Evolutionary conservation across 2,888 invertebrate genomes (phyloP).

Genomic region (Catocala nupta): DNA sequence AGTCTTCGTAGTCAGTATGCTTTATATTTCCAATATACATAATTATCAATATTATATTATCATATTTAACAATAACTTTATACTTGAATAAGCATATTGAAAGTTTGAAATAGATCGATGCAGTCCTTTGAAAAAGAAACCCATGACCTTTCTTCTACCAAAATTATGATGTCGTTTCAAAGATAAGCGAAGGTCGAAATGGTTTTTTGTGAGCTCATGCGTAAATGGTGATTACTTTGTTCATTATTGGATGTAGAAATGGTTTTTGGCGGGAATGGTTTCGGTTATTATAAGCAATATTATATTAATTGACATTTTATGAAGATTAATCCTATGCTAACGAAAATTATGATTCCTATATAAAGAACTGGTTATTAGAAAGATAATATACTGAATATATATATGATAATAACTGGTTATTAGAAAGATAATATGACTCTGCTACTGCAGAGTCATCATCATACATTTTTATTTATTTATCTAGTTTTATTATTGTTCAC

Average conservation of each 20-base stretch:
- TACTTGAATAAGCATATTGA: constrained; percentile 10
- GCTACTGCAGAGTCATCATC: too few species aligned
- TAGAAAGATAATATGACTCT: too few species aligned
- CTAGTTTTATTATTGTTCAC: too few species aligned
- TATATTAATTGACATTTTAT: neutral
- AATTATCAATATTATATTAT: too few species aligned
- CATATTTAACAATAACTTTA: neutral
- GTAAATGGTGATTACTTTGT: constrained; percentile 34
- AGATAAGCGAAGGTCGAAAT: constrained; percentile 45
- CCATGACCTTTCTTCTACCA: constrained; percentile 40
- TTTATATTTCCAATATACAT: too few species aligned
- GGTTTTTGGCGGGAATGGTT: neutral
- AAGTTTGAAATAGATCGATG: constrained; percentile 20
- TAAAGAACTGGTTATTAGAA: too few species aligned
- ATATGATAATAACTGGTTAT: too few species aligned
- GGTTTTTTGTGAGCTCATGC: constrained; percentile 35
- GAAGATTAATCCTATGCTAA: neutral
- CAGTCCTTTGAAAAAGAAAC: constrained; percentile 33
- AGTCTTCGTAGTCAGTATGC: too few species aligned
- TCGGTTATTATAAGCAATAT: neutral
- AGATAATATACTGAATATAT: too few species aligned
- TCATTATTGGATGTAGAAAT: constrained; percentile 31
- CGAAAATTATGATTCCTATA: neutral
- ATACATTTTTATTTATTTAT: too few species aligned
- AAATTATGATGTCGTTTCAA: constrained; percentile 39